These are phyloP conservation scores for Anarrhichthys ocellatus DNA, from an alignment of 2,113 vertebrate species.

Conservation along the genomic window DNA sequence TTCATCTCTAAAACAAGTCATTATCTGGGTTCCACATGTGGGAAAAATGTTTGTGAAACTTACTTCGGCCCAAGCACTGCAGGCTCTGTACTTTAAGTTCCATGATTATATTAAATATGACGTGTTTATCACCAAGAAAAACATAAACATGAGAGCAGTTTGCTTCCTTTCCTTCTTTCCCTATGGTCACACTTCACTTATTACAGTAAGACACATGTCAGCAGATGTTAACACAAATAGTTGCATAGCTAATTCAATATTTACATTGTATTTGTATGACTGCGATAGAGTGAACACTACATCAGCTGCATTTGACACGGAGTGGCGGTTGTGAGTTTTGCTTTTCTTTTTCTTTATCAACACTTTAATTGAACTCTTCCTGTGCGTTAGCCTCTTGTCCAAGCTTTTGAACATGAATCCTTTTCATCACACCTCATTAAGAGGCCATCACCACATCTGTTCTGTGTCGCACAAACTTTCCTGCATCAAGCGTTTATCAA, in stretches of 20 bases:
- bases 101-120: constrained; percentile 6
- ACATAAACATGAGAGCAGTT: background rate
- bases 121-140: constrained; percentile 14
- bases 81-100: constrained; percentile 27
- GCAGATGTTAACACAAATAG: background rate
- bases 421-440: background rate
- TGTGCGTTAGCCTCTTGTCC: background rate
- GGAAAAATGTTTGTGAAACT: constrained; percentile 30
- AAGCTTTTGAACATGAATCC: background rate
- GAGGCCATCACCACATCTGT: background rate
- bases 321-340: background rate
- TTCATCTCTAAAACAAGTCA: constrained; percentile 44
- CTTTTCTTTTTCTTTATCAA: background rate
- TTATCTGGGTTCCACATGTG: constrained; percentile 26
- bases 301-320: background rate
- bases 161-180: background rate
- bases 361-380: background rate
- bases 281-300: background rate
- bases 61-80: constrained; percentile 18
- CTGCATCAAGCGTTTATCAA: background rate
- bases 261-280: background rate
- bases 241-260: background rate
- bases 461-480: constrained; percentile 26
- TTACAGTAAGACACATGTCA: background rate
- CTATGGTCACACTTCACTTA: background rate